Base-by-base conservation (phyloP, 2,888 invertebrate species). In the Halocaridina rubra region DNA sequence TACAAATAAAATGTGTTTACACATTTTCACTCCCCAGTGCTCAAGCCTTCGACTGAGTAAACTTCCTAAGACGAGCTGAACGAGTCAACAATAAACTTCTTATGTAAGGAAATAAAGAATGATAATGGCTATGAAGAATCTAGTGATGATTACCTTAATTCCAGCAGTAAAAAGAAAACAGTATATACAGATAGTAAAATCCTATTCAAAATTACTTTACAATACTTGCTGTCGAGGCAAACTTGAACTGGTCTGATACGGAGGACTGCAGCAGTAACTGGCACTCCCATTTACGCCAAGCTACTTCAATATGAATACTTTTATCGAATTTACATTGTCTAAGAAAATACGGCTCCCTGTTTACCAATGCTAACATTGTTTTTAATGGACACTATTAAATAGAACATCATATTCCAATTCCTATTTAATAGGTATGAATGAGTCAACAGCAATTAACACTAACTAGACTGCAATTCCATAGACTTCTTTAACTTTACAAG, bases 1-100 rank as follows among this genome's bases (percentile, higher is more conserved):
- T 77, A 77, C 77, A 77, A 77, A 77, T 61, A 77, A 77, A 77
- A 77, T 77, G 33, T 30, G 61, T 59, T 33, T 61, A 30, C 61
- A 30, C 61, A 77, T 61, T 61, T n/a, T 77, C n/a, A 61, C 22
- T 32, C 22, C n/a, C 16, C 29, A 57, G 24, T 7, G 8, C n/a
- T 24, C n/a, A n/a, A n/a, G n/a, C n/a, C 19, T 19, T 22, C 16
- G 59, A 19, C 19, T 22, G 10, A 46, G n/a, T 29, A 53, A 53
- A 29, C n/a, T 27, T 3, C 2, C 19, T n/a, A n/a, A 19, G 13
- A 8, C 24, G 8, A 59, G 53, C 24, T 75, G 24, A 76, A 76
- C 24, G 8, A 0, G n/a, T n/a, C n/a, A 8, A 29, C 59, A 5
- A 57, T 8, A 0, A 16, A 29, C 16, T 0, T 32, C 22, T 46